Evolutionary conservation across 2,888 invertebrate species (phyloP).

Genomic region (Apotomis turbidana): DNA sequence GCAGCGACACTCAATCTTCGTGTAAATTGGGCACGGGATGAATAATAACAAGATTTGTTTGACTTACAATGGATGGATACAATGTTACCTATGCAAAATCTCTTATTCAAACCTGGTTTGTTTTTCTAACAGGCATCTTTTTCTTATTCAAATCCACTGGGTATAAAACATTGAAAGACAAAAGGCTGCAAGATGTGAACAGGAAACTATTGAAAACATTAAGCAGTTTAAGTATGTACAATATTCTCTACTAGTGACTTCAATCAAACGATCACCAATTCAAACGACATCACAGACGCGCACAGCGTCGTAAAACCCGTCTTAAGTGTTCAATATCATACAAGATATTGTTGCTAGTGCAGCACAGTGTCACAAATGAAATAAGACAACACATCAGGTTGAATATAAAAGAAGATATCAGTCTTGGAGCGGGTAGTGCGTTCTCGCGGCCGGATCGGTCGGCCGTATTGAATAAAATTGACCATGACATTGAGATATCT

Average conservation of each 20-base stretch:
- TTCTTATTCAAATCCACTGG: neutral
- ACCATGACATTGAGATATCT: conserved; percentile 74
- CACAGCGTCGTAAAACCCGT: conserved; percentile 35
- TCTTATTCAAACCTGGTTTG: neutral
- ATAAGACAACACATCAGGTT: conserved; percentile 42
- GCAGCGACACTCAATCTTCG: conserved; percentile 33
- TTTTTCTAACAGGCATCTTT: neutral
- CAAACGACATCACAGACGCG: conserved; percentile 7
- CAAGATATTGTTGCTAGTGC: conserved; percentile 9
- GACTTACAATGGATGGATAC: neutral
- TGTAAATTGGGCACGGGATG: conserved; percentile 39
- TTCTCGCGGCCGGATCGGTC: conserved; percentile 64
- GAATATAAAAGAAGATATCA: conserved; percentile 69
- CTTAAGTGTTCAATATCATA: conserved; percentile 13
- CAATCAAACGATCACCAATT: conserved; percentile 10
- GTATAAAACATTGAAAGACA: neutral
- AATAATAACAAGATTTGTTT: conserved; percentile 32
- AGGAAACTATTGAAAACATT: neutral
- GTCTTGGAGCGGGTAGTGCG: conserved; percentile 57
- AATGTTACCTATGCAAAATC: conserved; percentile 9
- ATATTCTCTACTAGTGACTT: neutral
- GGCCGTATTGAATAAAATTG: conserved; percentile 59
- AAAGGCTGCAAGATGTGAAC: neutral
- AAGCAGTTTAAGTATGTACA: neutral
- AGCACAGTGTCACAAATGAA: conserved; percentile 35